phyloP scores from a whole-genome alignment of 2,888 invertebrate genomes.

The Drosophila algonquin region DNA sequence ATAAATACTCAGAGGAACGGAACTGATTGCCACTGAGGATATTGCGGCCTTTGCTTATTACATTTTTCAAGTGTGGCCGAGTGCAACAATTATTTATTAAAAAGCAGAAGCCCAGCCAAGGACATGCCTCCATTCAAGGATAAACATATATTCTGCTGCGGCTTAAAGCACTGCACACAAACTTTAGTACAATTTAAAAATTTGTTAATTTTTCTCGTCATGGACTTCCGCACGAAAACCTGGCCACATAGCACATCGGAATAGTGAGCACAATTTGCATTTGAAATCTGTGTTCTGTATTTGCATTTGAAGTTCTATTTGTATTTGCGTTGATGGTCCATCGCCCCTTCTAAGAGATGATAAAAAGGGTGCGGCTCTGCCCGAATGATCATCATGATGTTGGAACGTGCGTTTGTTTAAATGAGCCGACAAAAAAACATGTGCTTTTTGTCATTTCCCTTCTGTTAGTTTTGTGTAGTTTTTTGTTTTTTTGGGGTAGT shows the following conservation, averaged over 20 bases:
- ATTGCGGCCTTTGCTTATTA: conserved; percentile 57
- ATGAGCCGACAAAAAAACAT: conserved; percentile 57
- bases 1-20: background rate
- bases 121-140: conserved; percentile 38
- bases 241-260: conserved; percentile 56
- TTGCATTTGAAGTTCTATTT: conserved; percentile 58
- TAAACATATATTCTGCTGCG: conserved; percentile 35
- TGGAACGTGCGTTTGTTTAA: conserved; percentile 57
- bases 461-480: conserved; percentile 49
- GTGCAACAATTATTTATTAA: conserved; percentile 58
- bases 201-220: conserved; percentile 25
- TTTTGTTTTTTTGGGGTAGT: conserved; percentile 25
- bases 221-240: conserved; percentile 54
- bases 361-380: conserved; percentile 44
- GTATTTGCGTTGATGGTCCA: conserved; percentile 68
- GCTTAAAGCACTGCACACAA: conserved; percentile 31
- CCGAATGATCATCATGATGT: conserved; percentile 48
- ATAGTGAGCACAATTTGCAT: conserved; percentile 62
- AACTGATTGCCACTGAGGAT: conserved; percentile 11
- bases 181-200: conserved; percentile 33
- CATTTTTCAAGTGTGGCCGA: conserved; percentile 63
- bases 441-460: conserved; percentile 32
- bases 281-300: conserved; percentile 50
- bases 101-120: conserved; percentile 13
- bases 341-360: conserved; percentile 51